Evolutionary conservation across 2,113 vertebrate genomes (phyloP).

Genomic region (Erythrocercus mccallii): DNA sequence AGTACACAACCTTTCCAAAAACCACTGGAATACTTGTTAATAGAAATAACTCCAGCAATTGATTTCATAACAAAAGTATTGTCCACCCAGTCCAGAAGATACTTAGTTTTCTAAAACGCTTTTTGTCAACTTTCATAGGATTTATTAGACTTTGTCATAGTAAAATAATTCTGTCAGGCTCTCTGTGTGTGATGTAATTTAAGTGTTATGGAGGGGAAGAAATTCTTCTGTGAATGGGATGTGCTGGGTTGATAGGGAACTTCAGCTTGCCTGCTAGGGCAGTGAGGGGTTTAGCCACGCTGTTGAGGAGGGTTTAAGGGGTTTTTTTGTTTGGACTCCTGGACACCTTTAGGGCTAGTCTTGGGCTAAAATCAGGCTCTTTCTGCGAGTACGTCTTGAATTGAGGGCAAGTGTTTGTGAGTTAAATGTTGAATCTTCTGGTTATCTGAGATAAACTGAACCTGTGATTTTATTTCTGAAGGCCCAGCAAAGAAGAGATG

Average conservation of each 20-base stretch:
- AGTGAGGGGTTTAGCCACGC: neutral
- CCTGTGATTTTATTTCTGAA: neutral
- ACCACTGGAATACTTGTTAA: neutral
- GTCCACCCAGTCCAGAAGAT: neutral
- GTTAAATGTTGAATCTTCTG: neutral
- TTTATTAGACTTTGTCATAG: neutral
- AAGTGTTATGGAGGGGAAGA: no score
- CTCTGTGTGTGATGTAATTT: neutral
- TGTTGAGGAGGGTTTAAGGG: no score
- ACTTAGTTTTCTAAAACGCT: neutral
- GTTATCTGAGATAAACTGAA: neutral
- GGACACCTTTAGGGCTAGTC: neutral
- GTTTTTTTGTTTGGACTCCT: neutral
- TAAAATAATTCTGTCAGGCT: neutral
- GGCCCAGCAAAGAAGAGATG: neutral
- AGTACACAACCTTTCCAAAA: neutral
- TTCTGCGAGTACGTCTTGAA: neutral
- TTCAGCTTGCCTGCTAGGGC: neutral
- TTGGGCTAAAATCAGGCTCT: neutral
- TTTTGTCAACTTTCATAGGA: neutral
- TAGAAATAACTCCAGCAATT: neutral
- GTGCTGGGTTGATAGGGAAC: neutral
- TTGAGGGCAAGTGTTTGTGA: fast-evolving
- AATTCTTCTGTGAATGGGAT: neutral
- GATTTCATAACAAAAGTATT: neutral